phyloP scores from a whole-genome alignment of 2,797 vertebrate genomes.

The Xerus rutilus region DNA sequence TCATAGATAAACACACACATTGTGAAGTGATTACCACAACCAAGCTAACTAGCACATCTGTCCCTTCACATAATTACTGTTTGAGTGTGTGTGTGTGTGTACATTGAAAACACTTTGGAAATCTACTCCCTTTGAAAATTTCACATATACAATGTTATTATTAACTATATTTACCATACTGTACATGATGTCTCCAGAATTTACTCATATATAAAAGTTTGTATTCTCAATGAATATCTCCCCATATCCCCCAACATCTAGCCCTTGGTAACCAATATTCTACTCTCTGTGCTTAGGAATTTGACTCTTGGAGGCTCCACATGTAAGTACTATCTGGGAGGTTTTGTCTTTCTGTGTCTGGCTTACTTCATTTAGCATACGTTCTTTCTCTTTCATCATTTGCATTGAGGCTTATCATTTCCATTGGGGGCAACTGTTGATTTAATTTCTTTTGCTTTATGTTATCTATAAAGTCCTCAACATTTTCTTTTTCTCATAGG shows the following conservation, averaged over 20 bases:
- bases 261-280: not conserved
- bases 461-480: not conserved
- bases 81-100: not conserved
- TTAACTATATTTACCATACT: not conserved
- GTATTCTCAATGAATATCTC: not conserved
- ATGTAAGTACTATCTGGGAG: not conserved
- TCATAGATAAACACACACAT: not conserved
- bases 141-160: not conserved
- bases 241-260: not conserved
- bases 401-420: not conserved
- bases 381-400: not conserved
- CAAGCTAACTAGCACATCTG: not conserved
- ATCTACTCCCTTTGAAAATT: not conserved
- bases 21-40: not conserved
- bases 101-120: not conserved
- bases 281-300: not conserved
- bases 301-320: not conserved
- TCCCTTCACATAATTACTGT: not conserved
- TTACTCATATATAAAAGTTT: not conserved
- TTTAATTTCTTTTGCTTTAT: not conserved
- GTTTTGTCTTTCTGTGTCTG: not conserved
- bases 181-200: not conserved
- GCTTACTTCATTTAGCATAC: not conserved
- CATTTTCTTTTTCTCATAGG: not conserved
- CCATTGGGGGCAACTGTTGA: not conserved